A percentile compares a stretch with the other conserved stretches of the same genome.
phyloP scores from a whole-genome alignment of 2,888 invertebrate species.

The Holacanthella duospinosa region DNA sequence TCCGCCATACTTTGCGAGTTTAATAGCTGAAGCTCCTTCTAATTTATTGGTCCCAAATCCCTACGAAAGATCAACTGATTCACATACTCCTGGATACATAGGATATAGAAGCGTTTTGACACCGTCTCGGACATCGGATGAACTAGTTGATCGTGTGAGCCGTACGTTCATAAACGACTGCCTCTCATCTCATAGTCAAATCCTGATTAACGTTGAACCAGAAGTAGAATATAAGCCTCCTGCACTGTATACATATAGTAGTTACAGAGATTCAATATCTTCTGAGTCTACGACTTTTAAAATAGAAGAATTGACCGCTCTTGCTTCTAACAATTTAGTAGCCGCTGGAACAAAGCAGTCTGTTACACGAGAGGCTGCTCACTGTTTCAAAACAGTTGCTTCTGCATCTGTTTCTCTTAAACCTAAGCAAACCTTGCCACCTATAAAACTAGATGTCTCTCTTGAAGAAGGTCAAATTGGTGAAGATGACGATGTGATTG shows the following conservation, averaged over 20 bases:
- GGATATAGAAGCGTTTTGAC: neutral
- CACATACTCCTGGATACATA: too few relatives aligned
- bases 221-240: neutral
- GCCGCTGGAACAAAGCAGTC: neutral
- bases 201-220: neutral
- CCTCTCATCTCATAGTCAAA: neutral
- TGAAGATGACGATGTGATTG: neutral
- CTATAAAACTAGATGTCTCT: neutral
- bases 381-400: too few relatives aligned
- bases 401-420: too few relatives aligned
- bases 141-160: neutral
- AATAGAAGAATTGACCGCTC: neutral
- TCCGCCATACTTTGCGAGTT: too few relatives aligned
- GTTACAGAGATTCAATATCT: neutral
- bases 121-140: neutral
- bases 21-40: neutral
- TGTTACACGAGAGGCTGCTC: neutral
- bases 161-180: neutral
- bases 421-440: too few relatives aligned
- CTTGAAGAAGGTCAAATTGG: neutral
- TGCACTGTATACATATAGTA: neutral
- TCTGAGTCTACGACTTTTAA: neutral
- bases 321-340: too few relatives aligned
- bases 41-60: neutral
- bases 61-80: too few relatives aligned